Evolutionary conservation across 2,888 invertebrate species (phyloP), one percentile per base, ranked within the genome.

Genomic region (Thereva unica): DNA sequence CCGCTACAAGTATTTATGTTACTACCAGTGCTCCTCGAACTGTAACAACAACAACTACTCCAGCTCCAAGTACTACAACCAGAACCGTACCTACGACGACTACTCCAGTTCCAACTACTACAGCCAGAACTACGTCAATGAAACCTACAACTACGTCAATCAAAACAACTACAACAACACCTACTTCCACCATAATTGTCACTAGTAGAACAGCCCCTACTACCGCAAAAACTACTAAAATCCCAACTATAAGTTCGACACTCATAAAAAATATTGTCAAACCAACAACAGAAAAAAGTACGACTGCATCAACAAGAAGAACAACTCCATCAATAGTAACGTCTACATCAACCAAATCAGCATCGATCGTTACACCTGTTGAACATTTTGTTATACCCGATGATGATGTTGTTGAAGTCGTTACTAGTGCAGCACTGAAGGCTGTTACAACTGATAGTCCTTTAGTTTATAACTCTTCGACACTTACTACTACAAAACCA

Each of bases 51-150:
- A 23, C 23, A 23, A 23, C 23, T 23, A 23, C 23, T 23, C 23
- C 23, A 23, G 2, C 23, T 23, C 23, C 23, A 23, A 1, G n/a
- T 72, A 49, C 72, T 69, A 0, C 67, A 2, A 49, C 57, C 57
- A 67, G 45, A 63, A 71, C 71, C 23, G 68, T 71, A 44, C 69
- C 71, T 41, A 69, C 69, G 44, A 69, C 52, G 52, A 71, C 70
- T 7, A 56, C 68, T 5, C 34, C 66, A 3, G 64, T 71, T 8
- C 68, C 68, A n/a, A 68, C 10, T 65, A 67, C 7, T 49, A 37
- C 4, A 55, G 4, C 53, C 38, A 61, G 4, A 44, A 34, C 37
- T 64, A 61, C 7, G n/a, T n/a, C n/a, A n/a, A n/a, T n/a, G n/a
- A n/a, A n/a, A 35, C 47, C 67, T 7, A 66, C 71, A 4, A 47